Conservation (phyloP, 30 jellyfish, hydroid and myxozoan species). For the Catostylus mosaicus region DNA sequence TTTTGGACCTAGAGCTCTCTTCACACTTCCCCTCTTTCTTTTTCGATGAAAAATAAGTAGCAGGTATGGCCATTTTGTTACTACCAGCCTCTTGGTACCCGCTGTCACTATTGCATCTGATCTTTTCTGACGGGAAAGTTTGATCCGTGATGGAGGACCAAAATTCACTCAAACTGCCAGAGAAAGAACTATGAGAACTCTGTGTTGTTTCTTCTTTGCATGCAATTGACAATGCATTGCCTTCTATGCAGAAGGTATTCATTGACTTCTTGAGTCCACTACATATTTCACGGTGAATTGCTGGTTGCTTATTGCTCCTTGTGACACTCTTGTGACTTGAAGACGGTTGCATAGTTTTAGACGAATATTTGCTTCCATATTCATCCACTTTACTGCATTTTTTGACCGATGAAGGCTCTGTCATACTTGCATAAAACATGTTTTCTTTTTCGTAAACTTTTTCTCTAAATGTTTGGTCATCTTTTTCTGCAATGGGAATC, state of each 20-base stretch:
- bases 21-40: background rate
- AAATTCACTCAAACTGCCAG: conserved; percentile 31
- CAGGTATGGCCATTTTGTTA: no score
- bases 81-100: conserved; percentile 46
- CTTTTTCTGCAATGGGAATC: background rate
- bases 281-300: background rate
- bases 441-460: background rate
- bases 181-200: background rate
- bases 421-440: background rate
- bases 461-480: background rate
- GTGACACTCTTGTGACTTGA: background rate
- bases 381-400: background rate
- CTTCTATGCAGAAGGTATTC: background rate
- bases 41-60: background rate
- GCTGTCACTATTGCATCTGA: conserved; percentile 45
- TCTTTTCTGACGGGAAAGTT: conserved; percentile 14
- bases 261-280: background rate
- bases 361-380: background rate
- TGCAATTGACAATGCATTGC: background rate
- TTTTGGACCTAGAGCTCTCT: background rate
- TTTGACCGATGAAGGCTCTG: background rate
- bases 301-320: background rate
- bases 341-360: background rate
- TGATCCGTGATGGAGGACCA: conserved; percentile 31
- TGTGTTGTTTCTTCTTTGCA: background rate